Conservation (phyloP, 2,888 invertebrate genomes). For the Stomorhina lunata region DNA sequence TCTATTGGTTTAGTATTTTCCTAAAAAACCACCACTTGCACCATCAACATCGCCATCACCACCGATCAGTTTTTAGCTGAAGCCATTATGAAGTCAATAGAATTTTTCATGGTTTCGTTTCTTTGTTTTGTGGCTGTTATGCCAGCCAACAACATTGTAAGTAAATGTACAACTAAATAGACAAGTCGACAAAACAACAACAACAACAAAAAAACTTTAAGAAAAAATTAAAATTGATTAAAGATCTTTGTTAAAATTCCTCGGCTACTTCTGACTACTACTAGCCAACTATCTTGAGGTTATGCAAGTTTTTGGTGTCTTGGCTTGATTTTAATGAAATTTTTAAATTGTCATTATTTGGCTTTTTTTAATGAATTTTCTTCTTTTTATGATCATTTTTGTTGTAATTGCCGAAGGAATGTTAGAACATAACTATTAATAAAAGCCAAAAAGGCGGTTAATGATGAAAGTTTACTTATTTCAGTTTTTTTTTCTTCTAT, state of each 20-base stretch:
- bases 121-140: slow-evolving; percentile 64
- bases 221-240: slow-evolving; percentile 65
- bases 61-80: no score
- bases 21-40: slow-evolving; percentile 31
- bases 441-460: slow-evolving; percentile 6
- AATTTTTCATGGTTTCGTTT: slow-evolving; percentile 64
- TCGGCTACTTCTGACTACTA: no score
- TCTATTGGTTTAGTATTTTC: background rate
- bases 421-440: slow-evolving; percentile 6
- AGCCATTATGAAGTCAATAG: slow-evolving; percentile 62
- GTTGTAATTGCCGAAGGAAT: slow-evolving; percentile 49
- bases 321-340: slow-evolving; percentile 48
- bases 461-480: slow-evolving; percentile 26
- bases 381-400: slow-evolving; percentile 58
- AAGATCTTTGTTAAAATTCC: slow-evolving; percentile 66
- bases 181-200: slow-evolving; percentile 3
- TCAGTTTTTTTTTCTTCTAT: no score
- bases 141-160: slow-evolving; percentile 60
- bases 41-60: slow-evolving; percentile 31
- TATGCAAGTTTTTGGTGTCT: slow-evolving; percentile 57
- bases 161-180: slow-evolving; percentile 6
- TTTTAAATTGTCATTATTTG: slow-evolving; percentile 61
- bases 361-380: slow-evolving; percentile 55
- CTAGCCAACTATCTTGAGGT: slow-evolving; percentile 64
- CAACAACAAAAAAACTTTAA: background rate